phyloP scores from a whole-genome alignment of 2,113 vertebrate species.

The Pterophyllum scalare region DNA sequence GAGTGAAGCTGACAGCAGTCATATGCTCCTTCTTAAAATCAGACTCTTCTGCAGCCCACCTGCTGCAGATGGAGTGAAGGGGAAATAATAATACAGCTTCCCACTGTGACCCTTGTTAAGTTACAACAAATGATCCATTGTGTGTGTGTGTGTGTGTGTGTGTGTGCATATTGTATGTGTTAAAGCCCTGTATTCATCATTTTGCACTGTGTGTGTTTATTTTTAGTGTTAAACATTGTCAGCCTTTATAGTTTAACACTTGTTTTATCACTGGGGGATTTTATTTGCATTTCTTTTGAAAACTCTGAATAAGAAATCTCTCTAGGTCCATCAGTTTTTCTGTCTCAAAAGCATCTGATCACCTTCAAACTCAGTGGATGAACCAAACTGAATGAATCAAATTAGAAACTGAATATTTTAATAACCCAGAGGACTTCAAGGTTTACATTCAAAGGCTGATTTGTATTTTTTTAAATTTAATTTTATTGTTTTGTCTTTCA shows the following conservation, averaged over 20 bases:
- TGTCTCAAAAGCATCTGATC: background rate
- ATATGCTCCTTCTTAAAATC: conserved; percentile 19
- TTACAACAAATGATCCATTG: conserved; percentile 10
- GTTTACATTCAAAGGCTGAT: rapidly evolving
- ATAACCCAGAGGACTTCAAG: background rate
- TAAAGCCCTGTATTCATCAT: background rate
- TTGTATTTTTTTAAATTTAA: background rate
- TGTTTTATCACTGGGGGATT: background rate
- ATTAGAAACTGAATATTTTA: no score
- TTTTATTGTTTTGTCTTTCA: background rate
- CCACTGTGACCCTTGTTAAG: conserved; percentile 17
- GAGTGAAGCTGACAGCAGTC: conserved; percentile 28
- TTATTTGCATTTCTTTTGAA: background rate
- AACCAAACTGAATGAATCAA: no score
- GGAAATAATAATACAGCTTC: background rate
- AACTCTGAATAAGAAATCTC: background rate
- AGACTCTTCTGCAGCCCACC: conserved; percentile 25
- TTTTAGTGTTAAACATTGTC: background rate
- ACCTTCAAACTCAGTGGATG: background rate
- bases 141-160: background rate
- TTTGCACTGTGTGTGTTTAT: background rate
- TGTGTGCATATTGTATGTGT: background rate
- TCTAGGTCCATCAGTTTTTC: background rate
- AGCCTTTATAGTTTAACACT: background rate
- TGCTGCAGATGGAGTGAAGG: conserved; percentile 8